phyloP scores from a whole-genome alignment of 2,797 vertebrate species.

The Enteromius afrohamiltoni region DNA sequence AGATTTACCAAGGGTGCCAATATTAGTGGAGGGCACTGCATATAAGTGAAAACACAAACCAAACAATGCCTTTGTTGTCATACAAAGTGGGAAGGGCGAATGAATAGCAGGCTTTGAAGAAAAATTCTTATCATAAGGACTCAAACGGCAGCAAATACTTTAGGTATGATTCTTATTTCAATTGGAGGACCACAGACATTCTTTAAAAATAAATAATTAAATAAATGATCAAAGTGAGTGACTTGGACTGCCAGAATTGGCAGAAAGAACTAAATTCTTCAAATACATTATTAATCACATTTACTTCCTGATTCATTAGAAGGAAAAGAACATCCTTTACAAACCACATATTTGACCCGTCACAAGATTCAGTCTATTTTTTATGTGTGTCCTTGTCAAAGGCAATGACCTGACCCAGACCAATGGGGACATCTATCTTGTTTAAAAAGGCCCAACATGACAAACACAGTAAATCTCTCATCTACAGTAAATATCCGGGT shows the following conservation, averaged over 20 bases:
- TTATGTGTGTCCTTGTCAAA: slow-evolving; percentile 2
- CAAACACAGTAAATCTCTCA: slow-evolving; percentile 3
- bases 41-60: neutral
- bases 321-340: neutral
- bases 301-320: neutral
- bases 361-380: neutral
- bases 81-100: neutral
- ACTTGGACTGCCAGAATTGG: neutral
- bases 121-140: neutral
- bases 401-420: neutral
- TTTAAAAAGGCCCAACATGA: slow-evolving; percentile 12
- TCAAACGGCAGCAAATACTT: neutral
- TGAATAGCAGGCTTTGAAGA: slow-evolving; percentile 3
- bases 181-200: neutral
- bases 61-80: slow-evolving; percentile 18
- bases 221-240: neutral
- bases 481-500: neutral
- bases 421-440: neutral
- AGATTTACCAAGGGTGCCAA: too few relatives aligned
- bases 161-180: neutral
- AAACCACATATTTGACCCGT: neutral
- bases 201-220: neutral
- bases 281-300: neutral
- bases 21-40: too few relatives aligned
- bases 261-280: neutral